Evolutionary conservation across 2,113 vertebrate genomes (phyloP).

Genomic region (Caretta caretta): DNA sequence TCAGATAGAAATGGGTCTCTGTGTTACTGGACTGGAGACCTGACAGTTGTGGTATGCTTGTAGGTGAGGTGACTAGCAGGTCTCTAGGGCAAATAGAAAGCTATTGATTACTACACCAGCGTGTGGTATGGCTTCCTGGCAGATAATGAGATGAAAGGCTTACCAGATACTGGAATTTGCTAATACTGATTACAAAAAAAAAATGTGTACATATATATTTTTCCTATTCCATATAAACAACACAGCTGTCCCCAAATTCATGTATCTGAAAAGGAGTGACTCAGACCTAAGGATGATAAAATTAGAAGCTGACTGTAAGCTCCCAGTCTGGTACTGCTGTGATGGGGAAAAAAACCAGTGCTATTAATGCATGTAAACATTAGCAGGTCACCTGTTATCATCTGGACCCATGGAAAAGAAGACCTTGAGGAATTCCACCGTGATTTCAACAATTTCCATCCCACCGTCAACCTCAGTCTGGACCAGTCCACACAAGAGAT

Average conservation of each 20-base stretch:
- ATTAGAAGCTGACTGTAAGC: background rate
- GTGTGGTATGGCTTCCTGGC: background rate
- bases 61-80: background rate
- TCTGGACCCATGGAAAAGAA: too few species aligned
- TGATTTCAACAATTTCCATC: too few species aligned
- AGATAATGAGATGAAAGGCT: background rate
- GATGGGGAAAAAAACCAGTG: background rate
- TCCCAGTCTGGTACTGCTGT: background rate
- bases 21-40: background rate
- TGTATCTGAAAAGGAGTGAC: background rate
- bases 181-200: background rate
- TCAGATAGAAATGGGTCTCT: background rate
- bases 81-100: background rate
- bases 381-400: background rate
- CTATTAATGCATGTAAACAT: background rate
- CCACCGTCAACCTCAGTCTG: too few species aligned
- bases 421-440: too few species aligned
- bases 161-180: background rate
- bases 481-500: too few species aligned
- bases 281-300: background rate
- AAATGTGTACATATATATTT: background rate
- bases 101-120: accelerated
- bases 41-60: background rate
- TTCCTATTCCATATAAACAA: background rate
- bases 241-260: background rate